These are phyloP conservation scores for Ormyrus nitidulus DNA, from an alignment of 2,888 invertebrate species.

Conservation along the genomic window DNA sequence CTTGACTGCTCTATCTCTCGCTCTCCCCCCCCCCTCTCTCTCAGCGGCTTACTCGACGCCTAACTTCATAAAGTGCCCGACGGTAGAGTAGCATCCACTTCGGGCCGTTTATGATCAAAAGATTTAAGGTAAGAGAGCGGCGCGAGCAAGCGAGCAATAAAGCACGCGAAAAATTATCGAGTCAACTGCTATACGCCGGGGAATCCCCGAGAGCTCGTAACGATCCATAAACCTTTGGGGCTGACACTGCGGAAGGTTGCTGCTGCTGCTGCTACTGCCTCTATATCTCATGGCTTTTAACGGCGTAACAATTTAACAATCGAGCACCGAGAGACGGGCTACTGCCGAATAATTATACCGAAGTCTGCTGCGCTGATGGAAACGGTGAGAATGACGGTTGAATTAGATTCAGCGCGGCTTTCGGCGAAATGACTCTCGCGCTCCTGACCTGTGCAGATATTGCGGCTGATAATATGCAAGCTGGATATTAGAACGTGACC, in stretches of 20 bases:
- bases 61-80: slow-evolving; percentile 46
- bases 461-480: neutral
- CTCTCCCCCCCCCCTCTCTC: neutral
- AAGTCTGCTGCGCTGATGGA: neutral
- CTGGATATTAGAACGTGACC: neutral
- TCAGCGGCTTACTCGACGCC: neutral
- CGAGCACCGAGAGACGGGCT: neutral
- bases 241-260: neutral
- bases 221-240: slow-evolving; percentile 31
- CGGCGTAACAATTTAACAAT: slow-evolving; percentile 22
- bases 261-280: neutral
- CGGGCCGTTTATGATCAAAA: slow-evolving; percentile 44
- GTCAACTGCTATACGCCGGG: slow-evolving; percentile 28
- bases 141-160: slow-evolving; percentile 4
- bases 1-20: slow-evolving; percentile 38
- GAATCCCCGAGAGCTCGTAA: slow-evolving; percentile 14
- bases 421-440: neutral
- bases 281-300: slow-evolving; percentile 3
- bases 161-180: slow-evolving; percentile 35
- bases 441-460: neutral
- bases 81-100: slow-evolving; percentile 10
- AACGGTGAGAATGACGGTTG: slow-evolving; percentile 4
- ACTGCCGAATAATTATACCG: slow-evolving; percentile 33
- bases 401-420: slow-evolving; percentile 2
- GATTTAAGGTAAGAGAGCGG: slow-evolving; percentile 39